Base-by-base conservation (phyloP, 2,888 invertebrate species). In the Drosophila paracracens region DNA sequence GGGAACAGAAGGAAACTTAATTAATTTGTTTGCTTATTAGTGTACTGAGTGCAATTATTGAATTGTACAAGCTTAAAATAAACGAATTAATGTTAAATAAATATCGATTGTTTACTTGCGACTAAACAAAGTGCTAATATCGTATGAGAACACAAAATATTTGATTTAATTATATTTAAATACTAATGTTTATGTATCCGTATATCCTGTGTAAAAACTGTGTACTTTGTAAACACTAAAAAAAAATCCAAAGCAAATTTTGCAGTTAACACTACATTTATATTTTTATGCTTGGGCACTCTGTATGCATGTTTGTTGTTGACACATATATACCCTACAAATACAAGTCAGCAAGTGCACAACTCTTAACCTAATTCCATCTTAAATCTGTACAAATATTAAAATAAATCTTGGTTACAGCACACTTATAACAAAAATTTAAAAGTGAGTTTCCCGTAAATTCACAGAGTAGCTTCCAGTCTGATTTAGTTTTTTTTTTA, bases 11-110 rank as follows among this genome's bases (percentile, higher is more conserved):
- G 21, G 1, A 25, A 46, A 16, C 25, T 8, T 25, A 46, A 46
- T 25, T 25, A 46, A 25, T 46, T 46, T 46, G 46, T 8, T 46
- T 25, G 46, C 46, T 56, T 38, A 29, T 56, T 56, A 38, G 38
- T 38, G 0, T n/a, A n/a, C 35, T n/a, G n/a, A 18, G 27, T 25
- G 33, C 58, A 27, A 54, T 38, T 36, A 27, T n/a, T 54, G 27
- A 1, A 36, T 38, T 38, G 27, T 8, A 16, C 27, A 38, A 29
- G 38, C 38, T 16, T 38, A n/a, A 56, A 56, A 38, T 56, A n/a
- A 38, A n/a, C n/a, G n/a, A 38, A 38, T 40, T 29, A 38, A 38
- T 38, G 8, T 29, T 29, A 6, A 50, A 51, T n/a, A 40, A 38
- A 48, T n/a, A 43, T 43, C 36, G 38, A 58, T 27, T 65, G n/a